These are phyloP conservation scores for Varanus komodoensis DNA, from an alignment of 2,113 vertebrate genomes.

Conservation along the genomic window DNA sequence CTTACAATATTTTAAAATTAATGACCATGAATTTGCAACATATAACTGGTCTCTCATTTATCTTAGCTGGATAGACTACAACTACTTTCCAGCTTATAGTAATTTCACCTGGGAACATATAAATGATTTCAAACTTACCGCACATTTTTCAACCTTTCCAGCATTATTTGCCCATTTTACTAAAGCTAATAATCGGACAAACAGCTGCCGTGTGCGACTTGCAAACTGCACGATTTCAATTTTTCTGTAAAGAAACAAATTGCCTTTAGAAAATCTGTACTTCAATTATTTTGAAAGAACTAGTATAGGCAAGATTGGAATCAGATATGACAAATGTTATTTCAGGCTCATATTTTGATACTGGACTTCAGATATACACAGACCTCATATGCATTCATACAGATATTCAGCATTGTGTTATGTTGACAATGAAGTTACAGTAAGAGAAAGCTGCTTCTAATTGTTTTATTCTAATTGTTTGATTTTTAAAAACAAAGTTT, in stretches of 20 bases:
- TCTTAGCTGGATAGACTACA: background rate
- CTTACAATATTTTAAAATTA: background rate
- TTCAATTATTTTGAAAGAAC: constrained; percentile 11
- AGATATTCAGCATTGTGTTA: background rate
- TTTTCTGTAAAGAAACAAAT: constrained; percentile 84
- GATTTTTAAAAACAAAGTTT: background rate
- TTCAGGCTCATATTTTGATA: background rate
- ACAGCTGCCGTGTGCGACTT: constrained; percentile 96
- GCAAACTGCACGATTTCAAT: constrained; percentile 99
- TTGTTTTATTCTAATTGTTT: background rate
- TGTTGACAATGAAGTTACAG: background rate
- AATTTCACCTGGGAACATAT: background rate
- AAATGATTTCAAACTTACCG: constrained; percentile 82
- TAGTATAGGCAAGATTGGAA: background rate
- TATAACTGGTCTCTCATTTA: background rate
- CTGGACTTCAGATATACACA: background rate
- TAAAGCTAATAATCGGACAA: constrained; percentile 93
- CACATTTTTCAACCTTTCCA: constrained; percentile 98
- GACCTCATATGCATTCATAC: background rate
- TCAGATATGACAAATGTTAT: background rate
- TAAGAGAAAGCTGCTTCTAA: background rate
- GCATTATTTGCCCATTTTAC: constrained; percentile 99
- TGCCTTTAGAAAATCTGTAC: constrained; percentile 14
- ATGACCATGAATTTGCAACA: background rate
- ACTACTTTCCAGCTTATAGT: background rate